Conservation (phyloP, 2,113 vertebrate genomes). For the Canis aureus region DNA sequence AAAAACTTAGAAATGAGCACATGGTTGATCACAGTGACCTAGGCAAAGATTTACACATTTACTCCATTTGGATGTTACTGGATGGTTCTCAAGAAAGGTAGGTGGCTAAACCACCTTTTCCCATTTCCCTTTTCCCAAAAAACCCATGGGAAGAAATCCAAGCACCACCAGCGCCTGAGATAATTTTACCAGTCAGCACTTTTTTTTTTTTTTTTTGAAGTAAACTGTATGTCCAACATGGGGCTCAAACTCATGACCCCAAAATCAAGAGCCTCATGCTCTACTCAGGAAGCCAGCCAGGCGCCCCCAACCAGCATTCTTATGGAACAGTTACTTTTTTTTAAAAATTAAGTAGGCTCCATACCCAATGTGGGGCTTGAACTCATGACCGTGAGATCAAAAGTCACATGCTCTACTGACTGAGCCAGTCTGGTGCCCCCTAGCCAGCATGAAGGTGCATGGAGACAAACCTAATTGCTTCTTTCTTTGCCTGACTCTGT, state of each 20-base stretch:
- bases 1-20: not conserved
- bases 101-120: not conserved
- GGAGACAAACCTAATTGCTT: not conserved
- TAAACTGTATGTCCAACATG: not conserved
- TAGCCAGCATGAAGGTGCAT: not conserved
- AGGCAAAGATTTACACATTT: not conserved
- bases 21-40: not conserved
- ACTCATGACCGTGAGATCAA: not conserved
- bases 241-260: not conserved
- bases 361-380: not conserved
- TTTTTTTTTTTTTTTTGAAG: not conserved
- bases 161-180: not conserved
- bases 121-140: not conserved
- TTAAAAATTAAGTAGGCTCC: not conserved
- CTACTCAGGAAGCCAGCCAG: not conserved
- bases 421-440: not conserved
- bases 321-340: not conserved
- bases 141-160: not conserved
- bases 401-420: not conserved
- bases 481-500: not conserved
- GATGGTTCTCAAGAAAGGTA: not conserved
- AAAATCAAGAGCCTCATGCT: not conserved
- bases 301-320: not conserved
- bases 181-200: not conserved
- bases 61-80: not conserved